Evolutionary conservation across 2,888 invertebrate species (phyloP).

Genomic region (Hyppa rectilinea): DNA sequence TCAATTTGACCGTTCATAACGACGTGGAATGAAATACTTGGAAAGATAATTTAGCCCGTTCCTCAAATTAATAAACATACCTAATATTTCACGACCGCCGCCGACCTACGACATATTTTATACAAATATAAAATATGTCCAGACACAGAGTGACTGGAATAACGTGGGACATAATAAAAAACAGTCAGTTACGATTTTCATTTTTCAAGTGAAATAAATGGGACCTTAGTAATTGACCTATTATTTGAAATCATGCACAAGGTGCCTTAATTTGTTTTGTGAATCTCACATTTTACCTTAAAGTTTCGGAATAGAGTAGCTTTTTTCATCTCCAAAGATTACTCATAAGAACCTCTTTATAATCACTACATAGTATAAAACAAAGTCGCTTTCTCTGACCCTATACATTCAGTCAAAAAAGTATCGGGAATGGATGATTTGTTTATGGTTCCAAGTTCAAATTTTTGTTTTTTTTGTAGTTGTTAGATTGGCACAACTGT

Average conservation of each 20-base stretch:
- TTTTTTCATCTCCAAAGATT: no score
- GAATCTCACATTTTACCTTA: neutral
- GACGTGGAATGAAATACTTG: neutral
- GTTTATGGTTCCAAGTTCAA: no score
- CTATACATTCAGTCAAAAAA: no score
- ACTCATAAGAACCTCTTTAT: no score
- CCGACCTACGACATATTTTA: constrained; percentile 28
- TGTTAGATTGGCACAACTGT: no score
- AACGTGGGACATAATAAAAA: constrained; percentile 10
- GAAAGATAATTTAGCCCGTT: constrained; percentile 18
- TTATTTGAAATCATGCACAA: neutral
- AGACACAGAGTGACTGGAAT: neutral
- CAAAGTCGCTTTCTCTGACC: no score
- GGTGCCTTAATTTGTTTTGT: neutral
- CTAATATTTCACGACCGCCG: constrained; percentile 26
- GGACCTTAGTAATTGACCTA: neutral
- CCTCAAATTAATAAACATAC: constrained; percentile 30
- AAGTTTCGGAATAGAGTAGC: no score
- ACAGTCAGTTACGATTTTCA: neutral
- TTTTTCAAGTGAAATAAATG: neutral
- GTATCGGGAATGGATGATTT: no score
- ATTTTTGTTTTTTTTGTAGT: no score
- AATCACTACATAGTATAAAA: no score
- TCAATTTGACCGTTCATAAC: neutral
- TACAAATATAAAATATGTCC: constrained; percentile 31